Evolutionary conservation across 23 tunicate species (phyloP).

Genomic region (Halocynthia roretzi): DNA sequence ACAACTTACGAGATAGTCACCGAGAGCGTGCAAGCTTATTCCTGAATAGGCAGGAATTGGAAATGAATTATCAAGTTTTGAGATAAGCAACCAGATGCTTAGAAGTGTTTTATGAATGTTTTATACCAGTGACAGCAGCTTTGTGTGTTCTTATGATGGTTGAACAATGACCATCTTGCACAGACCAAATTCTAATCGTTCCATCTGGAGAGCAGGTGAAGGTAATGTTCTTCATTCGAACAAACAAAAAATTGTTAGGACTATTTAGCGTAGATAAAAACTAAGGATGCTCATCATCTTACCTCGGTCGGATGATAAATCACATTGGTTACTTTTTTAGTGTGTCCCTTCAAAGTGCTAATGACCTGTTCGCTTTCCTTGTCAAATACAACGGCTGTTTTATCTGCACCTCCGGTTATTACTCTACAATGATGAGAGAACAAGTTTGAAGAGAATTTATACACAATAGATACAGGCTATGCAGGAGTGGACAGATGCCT

Average conservation of each 20-base stretch:
- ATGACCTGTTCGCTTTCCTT: constrained; percentile 72
- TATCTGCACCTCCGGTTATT: constrained; percentile 95
- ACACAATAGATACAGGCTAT: background rate
- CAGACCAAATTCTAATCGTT: constrained; percentile 87
- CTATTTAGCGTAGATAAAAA: background rate
- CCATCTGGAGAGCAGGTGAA: constrained; percentile 79
- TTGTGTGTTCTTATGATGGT: constrained; percentile 87
- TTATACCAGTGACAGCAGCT: constrained; percentile 81
- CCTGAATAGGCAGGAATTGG: constrained; percentile 11
- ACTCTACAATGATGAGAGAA: constrained; percentile 27
- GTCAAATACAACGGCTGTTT: constrained; percentile 95
- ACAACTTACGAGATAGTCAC: constrained; percentile 80
- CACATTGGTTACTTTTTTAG: constrained; percentile 66
- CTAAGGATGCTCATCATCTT: background rate
- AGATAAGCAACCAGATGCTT: no score
- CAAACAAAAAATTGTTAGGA: constrained; percentile 8
- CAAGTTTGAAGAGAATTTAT: background rate
- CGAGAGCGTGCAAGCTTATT: constrained; percentile 85
- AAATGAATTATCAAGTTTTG: no score
- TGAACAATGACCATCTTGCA: constrained; percentile 65
- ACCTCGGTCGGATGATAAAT: constrained; percentile 78
- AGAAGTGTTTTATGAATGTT: background rate
- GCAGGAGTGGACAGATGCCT: background rate
- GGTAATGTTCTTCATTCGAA: constrained; percentile 45
- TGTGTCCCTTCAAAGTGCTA: constrained; percentile 86